Percentiles rank a stretch among this genome's conserved stretches.
Evolutionary conservation across 2,797 vertebrate genomes (phyloP).

Genomic region (Coranthus polyacanthus): DNA sequence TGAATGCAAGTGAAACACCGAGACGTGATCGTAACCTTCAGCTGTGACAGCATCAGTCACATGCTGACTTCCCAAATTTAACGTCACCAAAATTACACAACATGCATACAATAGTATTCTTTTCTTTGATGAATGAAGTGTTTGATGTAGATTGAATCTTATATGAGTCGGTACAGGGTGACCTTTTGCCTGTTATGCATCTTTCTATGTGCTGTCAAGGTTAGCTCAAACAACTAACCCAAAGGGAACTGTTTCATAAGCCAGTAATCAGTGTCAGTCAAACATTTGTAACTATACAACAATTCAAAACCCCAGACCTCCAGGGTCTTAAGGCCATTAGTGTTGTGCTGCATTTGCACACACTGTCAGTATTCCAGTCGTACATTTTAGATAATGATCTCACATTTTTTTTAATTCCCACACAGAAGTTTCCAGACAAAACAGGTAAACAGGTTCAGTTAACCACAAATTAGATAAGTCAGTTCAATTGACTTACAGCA

Average conservation of each 20-base stretch:
- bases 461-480: too few relatives aligned
- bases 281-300: constrained; percentile 7
- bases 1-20: not conserved
- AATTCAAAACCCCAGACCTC: not conserved
- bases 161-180: constrained; percentile 22
- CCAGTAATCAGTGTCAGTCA: constrained; percentile 21
- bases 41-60: not conserved
- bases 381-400: too few relatives aligned
- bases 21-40: not conserved
- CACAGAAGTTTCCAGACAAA: constrained; percentile 4
- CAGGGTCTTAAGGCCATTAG: not conserved
- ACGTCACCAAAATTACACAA: not conserved
- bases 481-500: too few relatives aligned
- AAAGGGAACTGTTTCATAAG: constrained; percentile 20
- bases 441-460: too few relatives aligned
- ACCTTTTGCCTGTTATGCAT: constrained; percentile 14
- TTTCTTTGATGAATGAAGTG: constrained; percentile 10
- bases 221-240: constrained; percentile 1
- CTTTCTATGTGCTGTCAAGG: constrained; percentile 4
- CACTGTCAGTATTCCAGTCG: constrained; percentile 6
- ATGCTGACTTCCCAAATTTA: constrained; percentile 13
- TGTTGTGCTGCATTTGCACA: not conserved
- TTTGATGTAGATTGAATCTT: constrained; percentile 21
- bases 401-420: not conserved
- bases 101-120: not conserved